Conservation (phyloP, 2,113 vertebrate genomes). For the Larimichthys crocea region DNA sequence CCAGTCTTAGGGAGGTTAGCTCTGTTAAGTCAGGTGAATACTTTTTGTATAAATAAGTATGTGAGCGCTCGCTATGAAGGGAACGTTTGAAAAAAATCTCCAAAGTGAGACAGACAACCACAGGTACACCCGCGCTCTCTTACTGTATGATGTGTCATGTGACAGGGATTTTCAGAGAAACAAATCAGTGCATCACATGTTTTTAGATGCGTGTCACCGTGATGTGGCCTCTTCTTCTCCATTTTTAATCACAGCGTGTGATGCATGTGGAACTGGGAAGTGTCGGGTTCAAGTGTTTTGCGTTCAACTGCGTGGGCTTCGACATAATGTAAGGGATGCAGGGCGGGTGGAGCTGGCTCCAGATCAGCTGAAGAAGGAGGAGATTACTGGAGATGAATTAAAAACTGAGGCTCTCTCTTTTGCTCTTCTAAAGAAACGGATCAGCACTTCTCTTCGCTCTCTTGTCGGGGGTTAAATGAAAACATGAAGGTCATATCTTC, state of each 20-base stretch:
- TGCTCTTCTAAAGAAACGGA: neutral
- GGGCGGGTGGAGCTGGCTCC: constrained; percentile 2
- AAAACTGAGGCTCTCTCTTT: neutral
- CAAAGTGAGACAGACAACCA: neutral
- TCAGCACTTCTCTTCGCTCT: neutral
- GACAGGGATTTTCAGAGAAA: neutral
- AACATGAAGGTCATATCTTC: neutral
- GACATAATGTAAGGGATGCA: constrained; percentile 18
- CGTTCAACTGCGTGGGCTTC: constrained; percentile 17
- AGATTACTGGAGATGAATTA: constrained; percentile 1
- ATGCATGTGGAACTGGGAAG: constrained; percentile 2
- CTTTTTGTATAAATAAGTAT: neutral
- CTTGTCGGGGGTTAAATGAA: neutral
- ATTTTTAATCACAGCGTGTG: constrained; percentile 24
- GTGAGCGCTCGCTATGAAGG: neutral
- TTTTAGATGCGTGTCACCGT: constrained; percentile 20
- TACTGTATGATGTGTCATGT: neutral
- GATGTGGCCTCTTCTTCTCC: neutral
- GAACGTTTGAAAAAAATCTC: neutral
- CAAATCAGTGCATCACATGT: neutral
- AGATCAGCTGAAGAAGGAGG: neutral
- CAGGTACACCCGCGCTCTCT: neutral
- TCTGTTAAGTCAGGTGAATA: neutral
- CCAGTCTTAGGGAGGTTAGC: constrained; percentile 48
- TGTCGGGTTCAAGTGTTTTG: neutral